phyloP scores from a whole-genome alignment of 2,888 invertebrate species.

The Xanthostigma xanthostigma region DNA sequence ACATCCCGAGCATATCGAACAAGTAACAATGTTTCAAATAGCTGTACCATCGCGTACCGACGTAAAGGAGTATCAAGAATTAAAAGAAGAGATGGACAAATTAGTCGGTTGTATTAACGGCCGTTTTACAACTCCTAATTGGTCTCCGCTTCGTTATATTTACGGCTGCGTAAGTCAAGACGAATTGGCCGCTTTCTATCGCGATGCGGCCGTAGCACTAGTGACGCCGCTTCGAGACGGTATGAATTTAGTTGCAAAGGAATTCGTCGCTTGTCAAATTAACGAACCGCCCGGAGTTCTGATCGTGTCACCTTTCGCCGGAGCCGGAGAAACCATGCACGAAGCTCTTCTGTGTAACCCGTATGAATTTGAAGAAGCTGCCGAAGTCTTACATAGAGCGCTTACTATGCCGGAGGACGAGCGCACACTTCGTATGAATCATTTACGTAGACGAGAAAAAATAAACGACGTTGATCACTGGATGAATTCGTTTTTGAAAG shows the following conservation, averaged over 20 bases:
- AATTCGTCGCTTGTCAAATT: conserved; percentile 84
- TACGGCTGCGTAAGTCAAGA: conserved; percentile 79
- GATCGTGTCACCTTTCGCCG: conserved; percentile 81
- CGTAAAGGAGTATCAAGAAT: conserved; percentile 76
- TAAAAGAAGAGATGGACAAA: conserved; percentile 84
- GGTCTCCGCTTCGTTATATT: conserved; percentile 84
- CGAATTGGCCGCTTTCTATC: conserved; percentile 72
- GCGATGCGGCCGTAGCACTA: conserved; percentile 73
- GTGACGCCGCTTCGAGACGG: conserved; percentile 80
- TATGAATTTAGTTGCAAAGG: conserved; percentile 87
- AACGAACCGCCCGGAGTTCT: conserved; percentile 73
- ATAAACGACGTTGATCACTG: conserved; percentile 75
- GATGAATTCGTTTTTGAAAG: conserved; percentile 77
- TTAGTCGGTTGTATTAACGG: conserved; percentile 79
- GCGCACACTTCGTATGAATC: conserved; percentile 71
- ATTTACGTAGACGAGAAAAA: conserved; percentile 63
- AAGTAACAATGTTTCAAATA: conserved; percentile 71
- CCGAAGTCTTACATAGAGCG: conserved; percentile 74
- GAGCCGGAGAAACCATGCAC: conserved; percentile 88
- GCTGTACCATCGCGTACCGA: conserved; percentile 81
- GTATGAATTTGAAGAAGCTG: conserved; percentile 75
- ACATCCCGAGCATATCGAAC: conserved; percentile 73
- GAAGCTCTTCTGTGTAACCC: conserved; percentile 83
- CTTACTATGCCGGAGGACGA: conserved; percentile 85
- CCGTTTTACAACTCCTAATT: conserved; percentile 76